Conservation (phyloP, 2,797 vertebrate genomes). For the Dendrocincla fuliginosa region DNA sequence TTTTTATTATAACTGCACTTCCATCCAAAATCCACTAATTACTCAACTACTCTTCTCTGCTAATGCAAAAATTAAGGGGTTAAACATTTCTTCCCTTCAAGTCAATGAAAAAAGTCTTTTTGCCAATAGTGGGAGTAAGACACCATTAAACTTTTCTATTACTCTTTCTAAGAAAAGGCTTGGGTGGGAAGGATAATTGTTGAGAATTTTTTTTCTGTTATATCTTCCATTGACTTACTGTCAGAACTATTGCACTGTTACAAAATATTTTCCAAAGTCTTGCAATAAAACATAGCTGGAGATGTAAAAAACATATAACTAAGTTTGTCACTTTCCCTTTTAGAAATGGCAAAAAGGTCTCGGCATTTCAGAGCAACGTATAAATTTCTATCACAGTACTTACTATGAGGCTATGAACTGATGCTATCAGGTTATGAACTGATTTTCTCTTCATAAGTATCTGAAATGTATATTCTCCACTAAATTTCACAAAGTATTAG, state of each 20-base stretch:
- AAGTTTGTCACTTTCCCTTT: not conserved
- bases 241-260: constrained; percentile 2
- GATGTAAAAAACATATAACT: not conserved
- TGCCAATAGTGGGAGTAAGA: not conserved
- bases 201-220: not conserved
- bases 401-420: not conserved
- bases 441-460: not conserved
- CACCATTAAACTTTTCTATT: not conserved
- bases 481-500: not conserved
- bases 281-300: not conserved
- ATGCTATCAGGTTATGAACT: not conserved
- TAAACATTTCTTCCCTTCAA: not conserved
- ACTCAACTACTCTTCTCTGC: not conserved
- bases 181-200: constrained; percentile 21
- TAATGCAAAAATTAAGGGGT: not conserved
- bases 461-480: not conserved
- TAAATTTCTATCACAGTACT: not conserved
- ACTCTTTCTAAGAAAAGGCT: constrained; percentile 31
- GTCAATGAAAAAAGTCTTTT: not conserved
- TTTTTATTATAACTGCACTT: not conserved
- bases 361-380: not conserved
- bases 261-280: constrained; percentile 37
- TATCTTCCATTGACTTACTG: not conserved
- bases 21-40: not conserved
- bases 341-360: not conserved